Evolutionary conservation across 2,113 vertebrate species (phyloP), one percentile per base, ranked within the genome.

Genomic region (Hiodon tergisus): DNA sequence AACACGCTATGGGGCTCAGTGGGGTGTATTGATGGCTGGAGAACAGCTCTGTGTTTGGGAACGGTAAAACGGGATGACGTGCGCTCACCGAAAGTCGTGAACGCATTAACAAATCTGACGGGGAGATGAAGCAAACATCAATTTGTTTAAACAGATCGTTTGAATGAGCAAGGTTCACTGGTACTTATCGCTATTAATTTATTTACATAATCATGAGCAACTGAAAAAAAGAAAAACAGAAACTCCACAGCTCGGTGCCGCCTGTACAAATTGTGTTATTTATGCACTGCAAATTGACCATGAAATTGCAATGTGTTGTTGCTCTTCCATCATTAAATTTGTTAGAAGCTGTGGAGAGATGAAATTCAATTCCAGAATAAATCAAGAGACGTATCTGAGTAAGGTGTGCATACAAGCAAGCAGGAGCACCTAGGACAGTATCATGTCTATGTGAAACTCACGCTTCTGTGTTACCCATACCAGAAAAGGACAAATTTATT

Each of bases 301-400:
- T 88, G 87, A 90, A 89, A 90, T 89, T 88, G 82, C 83, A 87
- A 80, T 83, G 81, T 88, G 86, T 83, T 86, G 81, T 82, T 72
- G 77, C 72, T 79, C 76, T 78, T 77, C 73, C 77, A 75, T 85
- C 86, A 82, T 88, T 87, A 84, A 86, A 85, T 87, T 80, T 79
- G 83, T 87, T 83, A 81, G 80, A 65, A 73, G 67, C 71, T 73
- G 71, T 52, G 77, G 72, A 71, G 75, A 72, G 78, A 77, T 54
- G 72, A 80, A 72, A 69, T 31, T 17, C 46, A 16, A 5, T 13
- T 13, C 16, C 46, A 14, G 16, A 47, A 13, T 5, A 11, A 11
- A 3, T 6, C 10, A 3, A 2, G 46, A 13, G 2, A 6, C 54
- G 14, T 13, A 17, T 8, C 51, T 48, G 67, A n/a, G 10, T 48